Base-by-base conservation (phyloP, 2,888 invertebrate species). In the Chorisops tibialis region DNA sequence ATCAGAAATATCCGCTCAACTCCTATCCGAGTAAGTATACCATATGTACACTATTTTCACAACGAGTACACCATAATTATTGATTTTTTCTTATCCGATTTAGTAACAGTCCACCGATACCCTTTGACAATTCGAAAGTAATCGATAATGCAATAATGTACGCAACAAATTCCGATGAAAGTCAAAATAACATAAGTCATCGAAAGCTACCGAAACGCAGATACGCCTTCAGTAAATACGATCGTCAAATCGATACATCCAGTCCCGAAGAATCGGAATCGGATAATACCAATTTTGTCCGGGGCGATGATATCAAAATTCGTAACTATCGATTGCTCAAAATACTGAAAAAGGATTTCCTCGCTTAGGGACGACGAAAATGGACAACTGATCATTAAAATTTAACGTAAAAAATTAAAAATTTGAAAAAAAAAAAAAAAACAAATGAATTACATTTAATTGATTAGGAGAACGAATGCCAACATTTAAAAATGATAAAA, bases 281-380 rank as follows among this genome's bases (percentile, higher is more conserved):
- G 3, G 3, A 24, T 9, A 56, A 56, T 12, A 12, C n/a, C 12
- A 56, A 56, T 45, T 9, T 43, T 12, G 30, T 14, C 6, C 6
- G 43, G 4, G 43, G 45, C 18, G 45, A 56, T 24, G 56, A 56
- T 6, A 43, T 18, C 56, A 56, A 56, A 35, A 30, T 16, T 12
- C 56, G 43, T 30, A 35, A 56, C 56, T 56, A 56, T 30, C 43
- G 56, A 18, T 18, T 56, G 18, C 16, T 56, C 18, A 38, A 38
- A 45, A 56, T 56, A 30, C 43, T 56, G 18, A 24, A 37, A 19
- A 43, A 19, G 14, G 56, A 56, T 45, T 16, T 43, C 2, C 12
- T 43, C 14, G 21, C 35, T 16, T 56, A 45, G 39, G 22, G 21
- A 4, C 6, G 6, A 7, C 7, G 9, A 30, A 30, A 41, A 1